These are phyloP conservation scores for Cataglyphis rosenhaueri DNA, from an alignment of 2,888 invertebrate species.

Conservation along the genomic window DNA sequence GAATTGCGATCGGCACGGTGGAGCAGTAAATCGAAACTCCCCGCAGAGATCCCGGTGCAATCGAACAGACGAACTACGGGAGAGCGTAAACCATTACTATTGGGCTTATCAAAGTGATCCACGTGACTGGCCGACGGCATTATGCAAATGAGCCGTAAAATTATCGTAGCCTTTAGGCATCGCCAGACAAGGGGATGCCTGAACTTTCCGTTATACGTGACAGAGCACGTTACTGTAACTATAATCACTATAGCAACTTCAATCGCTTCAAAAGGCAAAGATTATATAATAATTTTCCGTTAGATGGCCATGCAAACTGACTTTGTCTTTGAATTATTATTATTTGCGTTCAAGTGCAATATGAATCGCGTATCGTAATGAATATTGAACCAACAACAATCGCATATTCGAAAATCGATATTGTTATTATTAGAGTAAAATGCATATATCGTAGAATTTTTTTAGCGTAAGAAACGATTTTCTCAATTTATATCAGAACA, in stretches of 20 bases:
- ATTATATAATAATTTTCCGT: conserved; percentile 48
- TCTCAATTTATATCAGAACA: neutral
- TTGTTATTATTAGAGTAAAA: neutral
- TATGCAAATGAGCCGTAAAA: conserved; percentile 74
- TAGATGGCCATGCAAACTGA: conserved; percentile 3
- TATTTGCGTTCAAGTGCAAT: neutral
- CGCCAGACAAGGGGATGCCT: conserved; percentile 58
- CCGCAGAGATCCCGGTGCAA: conserved; percentile 45
- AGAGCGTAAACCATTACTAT: conserved; percentile 70
- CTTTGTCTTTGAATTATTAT: conserved; percentile 36
- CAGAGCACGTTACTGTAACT: conserved; percentile 59
- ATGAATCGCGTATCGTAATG: neutral
- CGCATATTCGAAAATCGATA: neutral
- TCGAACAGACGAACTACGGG: conserved; percentile 58
- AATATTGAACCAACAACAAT: neutral
- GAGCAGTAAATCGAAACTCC: conserved; percentile 55
- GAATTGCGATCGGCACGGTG: conserved; percentile 28
- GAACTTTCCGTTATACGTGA: conserved; percentile 69
- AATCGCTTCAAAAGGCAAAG: conserved; percentile 36
- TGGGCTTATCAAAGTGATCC: conserved; percentile 75
- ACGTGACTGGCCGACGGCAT: conserved; percentile 67
- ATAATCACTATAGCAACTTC: neutral
- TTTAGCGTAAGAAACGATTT: neutral
- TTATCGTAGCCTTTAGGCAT: conserved; percentile 71
- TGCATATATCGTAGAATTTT: neutral